A percentile compares a stretch with the other conserved stretches of the same genome.
Evolutionary conservation across 2,888 invertebrate genomes (phyloP).

Genomic region (Athalia rosae): DNA sequence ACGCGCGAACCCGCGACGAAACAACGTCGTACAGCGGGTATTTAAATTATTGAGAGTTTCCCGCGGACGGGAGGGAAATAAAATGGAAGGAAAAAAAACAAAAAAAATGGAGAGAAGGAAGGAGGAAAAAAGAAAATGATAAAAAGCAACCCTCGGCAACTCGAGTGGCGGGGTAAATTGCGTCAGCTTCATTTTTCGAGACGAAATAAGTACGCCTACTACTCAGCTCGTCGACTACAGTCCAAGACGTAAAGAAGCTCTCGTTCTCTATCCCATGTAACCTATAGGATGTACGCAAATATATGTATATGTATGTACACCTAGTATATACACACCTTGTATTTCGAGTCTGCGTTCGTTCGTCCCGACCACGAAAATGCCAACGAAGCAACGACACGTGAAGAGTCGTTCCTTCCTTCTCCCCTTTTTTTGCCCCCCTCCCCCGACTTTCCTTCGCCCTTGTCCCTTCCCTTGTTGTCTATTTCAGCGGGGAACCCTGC

Average conservation of each 20-base stretch:
- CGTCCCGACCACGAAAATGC: constrained; percentile 24
- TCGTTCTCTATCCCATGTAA: background rate
- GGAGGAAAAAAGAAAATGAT: background rate
- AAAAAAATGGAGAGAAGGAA: background rate
- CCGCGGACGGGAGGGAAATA: background rate
- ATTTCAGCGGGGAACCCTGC: background rate
- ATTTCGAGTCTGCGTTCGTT: constrained; percentile 4
- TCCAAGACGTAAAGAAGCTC: background rate
- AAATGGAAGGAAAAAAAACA: background rate
- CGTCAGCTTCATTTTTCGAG: constrained; percentile 40
- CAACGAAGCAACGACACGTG: constrained; percentile 39
- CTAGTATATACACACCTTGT: background rate
- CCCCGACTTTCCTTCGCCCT: background rate
- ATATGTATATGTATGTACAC: too few species aligned
- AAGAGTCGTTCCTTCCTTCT: constrained; percentile 23
- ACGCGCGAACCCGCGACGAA: too few species aligned
- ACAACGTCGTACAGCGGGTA: background rate
- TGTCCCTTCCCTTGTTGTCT: background rate
- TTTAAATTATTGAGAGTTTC: constrained; percentile 13
- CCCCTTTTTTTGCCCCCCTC: background rate
- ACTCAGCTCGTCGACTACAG: background rate
- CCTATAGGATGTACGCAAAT: too few species aligned
- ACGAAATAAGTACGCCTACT: constrained; percentile 30
- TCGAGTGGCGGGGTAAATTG: constrained; percentile 36
- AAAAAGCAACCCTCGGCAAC: constrained; percentile 7